Evolutionary conservation across 2,888 invertebrate genomes (phyloP), one percentile per base, ranked within the genome.

Genomic region (Himalopsyche japonica): DNA sequence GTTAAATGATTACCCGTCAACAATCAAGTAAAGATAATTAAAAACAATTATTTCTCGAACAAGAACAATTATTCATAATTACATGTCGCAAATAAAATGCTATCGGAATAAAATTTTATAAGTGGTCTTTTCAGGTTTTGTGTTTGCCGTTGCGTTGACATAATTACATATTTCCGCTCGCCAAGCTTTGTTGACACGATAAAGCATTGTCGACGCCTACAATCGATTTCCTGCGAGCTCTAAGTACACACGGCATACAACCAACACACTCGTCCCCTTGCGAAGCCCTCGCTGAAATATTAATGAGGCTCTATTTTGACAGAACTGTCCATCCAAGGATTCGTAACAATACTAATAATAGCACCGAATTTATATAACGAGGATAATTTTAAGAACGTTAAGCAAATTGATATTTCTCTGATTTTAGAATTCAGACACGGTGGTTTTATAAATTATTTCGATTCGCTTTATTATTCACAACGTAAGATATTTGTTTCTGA

Each of bases 91-190:
- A 57, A 57, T n/a, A 10, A 20, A 57, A 20, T n/a, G 57, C 2
- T 20, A 8, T 57, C 24, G n/a, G 49, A 49, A 57, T 57, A 57
- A 20, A 7, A 15, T 76, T 34, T 76, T 18, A 76, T 1, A 12
- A 76, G 76, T 76, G 76, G 32, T 76, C 32, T 20, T 76, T 76
- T 10, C 20, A 57, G 80, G 80, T 80, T 80, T 80, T 24, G 64
- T 80, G 80, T 37, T 20, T 80, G 24, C 80, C 57, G 32, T 49
- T 37, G 80, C 80, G 80, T 80, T 80, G 80, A 80, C 64, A 49
- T 37, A 80, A 80, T n/a, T 34, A 57, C 27, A 43, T 57, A 24
- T 24, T 57, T 57, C 57, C 57, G 57, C 24, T 57, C 20, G 24
- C 57, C 15, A 7, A 57, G 57, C 57, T 20, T 20, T 57, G 57